Conservation (phyloP, 2,888 invertebrate species). For the Autographa pulchrina region DNA sequence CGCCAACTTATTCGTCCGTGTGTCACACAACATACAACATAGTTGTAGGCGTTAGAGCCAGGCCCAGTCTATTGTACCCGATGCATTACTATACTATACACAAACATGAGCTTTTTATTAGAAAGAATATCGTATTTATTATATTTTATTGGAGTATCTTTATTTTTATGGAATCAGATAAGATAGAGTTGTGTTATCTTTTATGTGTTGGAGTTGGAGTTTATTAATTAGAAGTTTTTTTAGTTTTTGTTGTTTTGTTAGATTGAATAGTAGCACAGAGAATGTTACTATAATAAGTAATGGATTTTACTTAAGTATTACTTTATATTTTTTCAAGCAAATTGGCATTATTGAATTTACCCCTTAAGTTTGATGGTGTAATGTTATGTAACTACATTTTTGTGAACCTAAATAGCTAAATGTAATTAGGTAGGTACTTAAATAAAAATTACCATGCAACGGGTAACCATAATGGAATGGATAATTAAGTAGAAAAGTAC, state of each 20-base stretch:
- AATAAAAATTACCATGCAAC: neutral
- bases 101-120: constrained; percentile 6
- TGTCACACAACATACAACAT: constrained; percentile 10
- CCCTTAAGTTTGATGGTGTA: too few species aligned
- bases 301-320: too few species aligned
- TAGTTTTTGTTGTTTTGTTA: neutral
- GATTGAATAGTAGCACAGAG: too few species aligned
- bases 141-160: constrained; percentile 8
- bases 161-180: neutral
- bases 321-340: too few species aligned
- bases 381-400: too few species aligned
- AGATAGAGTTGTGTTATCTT: too few species aligned
- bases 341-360: too few species aligned
- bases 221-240: neutral
- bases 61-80: neutral
- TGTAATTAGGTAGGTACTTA: too few species aligned
- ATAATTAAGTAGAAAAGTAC: neutral
- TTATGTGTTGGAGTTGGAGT: neutral
- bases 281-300: too few species aligned
- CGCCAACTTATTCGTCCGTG: constrained; percentile 10
- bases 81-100: constrained; percentile 10
- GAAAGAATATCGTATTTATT: constrained; percentile 6
- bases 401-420: too few species aligned
- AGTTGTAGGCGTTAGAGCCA: constrained; percentile 3
- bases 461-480: neutral